A percentile compares a stretch with the other conserved stretches of the same genome.
Evolutionary conservation across 2,888 invertebrate genomes (phyloP).

Genomic region (Gastrophysa polygoni): DNA sequence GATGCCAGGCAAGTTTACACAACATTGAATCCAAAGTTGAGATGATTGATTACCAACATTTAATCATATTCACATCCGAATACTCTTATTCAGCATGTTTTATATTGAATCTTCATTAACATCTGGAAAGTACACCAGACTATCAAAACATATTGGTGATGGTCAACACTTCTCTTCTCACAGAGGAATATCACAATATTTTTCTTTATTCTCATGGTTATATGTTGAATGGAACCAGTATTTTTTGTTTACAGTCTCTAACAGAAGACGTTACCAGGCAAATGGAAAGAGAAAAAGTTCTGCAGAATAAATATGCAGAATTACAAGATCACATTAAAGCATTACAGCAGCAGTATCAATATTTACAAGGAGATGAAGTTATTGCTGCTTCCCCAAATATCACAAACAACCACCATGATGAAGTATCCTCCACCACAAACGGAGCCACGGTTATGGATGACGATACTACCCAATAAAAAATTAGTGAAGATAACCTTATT

Average conservation of each 20-base stretch:
- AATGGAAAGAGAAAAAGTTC: slow-evolving; percentile 85
- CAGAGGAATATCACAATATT: no score
- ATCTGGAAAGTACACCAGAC: no score
- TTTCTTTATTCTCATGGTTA: no score
- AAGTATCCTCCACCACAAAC: slow-evolving; percentile 29
- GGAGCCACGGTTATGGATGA: slow-evolving; percentile 20
- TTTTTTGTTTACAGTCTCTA: slow-evolving; percentile 67
- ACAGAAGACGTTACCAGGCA: slow-evolving; percentile 93
- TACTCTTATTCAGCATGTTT: no score
- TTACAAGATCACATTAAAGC: slow-evolving; percentile 68
- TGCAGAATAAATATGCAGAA: slow-evolving; percentile 84
- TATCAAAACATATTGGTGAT: no score
- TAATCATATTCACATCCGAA: no score
- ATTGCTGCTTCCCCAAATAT: slow-evolving; percentile 6
- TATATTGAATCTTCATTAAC: no score
- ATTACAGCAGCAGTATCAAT: slow-evolving; percentile 48
- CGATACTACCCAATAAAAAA: not conserved
- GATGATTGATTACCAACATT: no score
- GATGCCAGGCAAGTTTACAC: no score
- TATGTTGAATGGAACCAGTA: no score
- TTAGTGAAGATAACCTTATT: not conserved
- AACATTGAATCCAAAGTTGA: no score
- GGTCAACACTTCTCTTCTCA: no score
- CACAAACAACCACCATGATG: slow-evolving; percentile 9
- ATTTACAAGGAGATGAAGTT: slow-evolving; percentile 21